Percentiles rank a stretch among this genome's conserved stretches.
These are phyloP conservation scores for Tiliacea citrago DNA, from an alignment of 2,888 invertebrate species.

Conservation along the genomic window DNA sequence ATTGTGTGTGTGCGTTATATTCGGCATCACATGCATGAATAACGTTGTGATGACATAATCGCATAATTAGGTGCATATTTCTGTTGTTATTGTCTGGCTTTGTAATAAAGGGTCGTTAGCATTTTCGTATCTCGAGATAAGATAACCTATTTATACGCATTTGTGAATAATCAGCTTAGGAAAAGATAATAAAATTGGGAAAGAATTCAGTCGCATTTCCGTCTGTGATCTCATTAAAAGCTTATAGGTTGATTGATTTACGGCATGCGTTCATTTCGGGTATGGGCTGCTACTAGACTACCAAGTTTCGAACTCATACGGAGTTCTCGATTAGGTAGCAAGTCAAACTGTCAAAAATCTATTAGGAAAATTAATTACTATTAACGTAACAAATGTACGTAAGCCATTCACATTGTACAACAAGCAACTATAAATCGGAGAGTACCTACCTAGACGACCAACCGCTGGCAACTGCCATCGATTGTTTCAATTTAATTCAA, in stretches of 20 bases:
- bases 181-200: neutral
- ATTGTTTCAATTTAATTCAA: conserved; percentile 88
- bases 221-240: neutral
- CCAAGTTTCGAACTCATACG: neutral
- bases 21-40: conserved; percentile 45
- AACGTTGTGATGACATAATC: conserved; percentile 56
- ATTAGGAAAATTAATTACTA: neutral
- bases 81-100: conserved; percentile 44
- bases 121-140: conserved; percentile 45
- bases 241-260: neutral
- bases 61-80: conserved; percentile 57
- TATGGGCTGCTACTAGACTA: no score
- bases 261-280: neutral
- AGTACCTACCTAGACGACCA: conserved; percentile 37
- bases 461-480: conserved; percentile 67
- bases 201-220: neutral
- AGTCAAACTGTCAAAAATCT: conserved; percentile 1
- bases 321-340: neutral
- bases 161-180: conserved; percentile 25
- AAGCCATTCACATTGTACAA: conserved; percentile 17
- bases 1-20: conserved; percentile 50
- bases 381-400: conserved; percentile 1
- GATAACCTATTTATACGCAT: conserved; percentile 27
- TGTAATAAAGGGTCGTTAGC: conserved; percentile 37
- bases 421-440: conserved; percentile 58